Percentiles rank a stretch among this genome's conserved stretches.
Evolutionary conservation across 2,888 invertebrate genomes (phyloP).

Genomic region (Dastarcus helophoroides): DNA sequence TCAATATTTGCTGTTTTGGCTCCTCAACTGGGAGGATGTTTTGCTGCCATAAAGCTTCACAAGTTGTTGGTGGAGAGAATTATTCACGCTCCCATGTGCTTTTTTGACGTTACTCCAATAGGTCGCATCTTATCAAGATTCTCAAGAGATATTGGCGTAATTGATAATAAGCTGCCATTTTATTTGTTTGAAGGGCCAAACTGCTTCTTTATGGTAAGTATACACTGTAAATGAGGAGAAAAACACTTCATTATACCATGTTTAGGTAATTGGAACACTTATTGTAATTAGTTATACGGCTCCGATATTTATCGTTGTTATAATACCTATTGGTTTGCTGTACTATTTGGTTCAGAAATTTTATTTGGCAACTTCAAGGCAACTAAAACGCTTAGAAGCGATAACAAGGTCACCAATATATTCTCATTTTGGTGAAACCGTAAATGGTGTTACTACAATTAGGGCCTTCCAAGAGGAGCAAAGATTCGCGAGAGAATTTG

Average conservation of each 20-base stretch:
- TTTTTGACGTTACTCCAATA: conserved; percentile 63
- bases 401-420: conserved; percentile 45
- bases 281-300: conserved; percentile 20
- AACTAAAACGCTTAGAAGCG: conserved; percentile 43
- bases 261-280: conserved; percentile 17
- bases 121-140: conserved; percentile 61
- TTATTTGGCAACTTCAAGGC: conserved; percentile 43
- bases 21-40: conserved; percentile 12
- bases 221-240: not conserved
- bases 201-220: conserved; percentile 9
- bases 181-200: conserved; percentile 10
- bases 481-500: conserved; percentile 44
- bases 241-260: not conserved
- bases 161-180: conserved; percentile 53
- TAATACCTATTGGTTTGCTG: conserved; percentile 27
- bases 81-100: conserved; percentile 51
- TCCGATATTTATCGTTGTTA: conserved; percentile 27
- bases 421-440: conserved; percentile 43
- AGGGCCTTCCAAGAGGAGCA: conserved; percentile 38
- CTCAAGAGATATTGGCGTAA: conserved; percentile 54
- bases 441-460: conserved; percentile 34
- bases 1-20: conserved; percentile 12
- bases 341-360: conserved; percentile 36
- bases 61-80: conserved; percentile 46
- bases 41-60: conserved; percentile 47